Base-by-base conservation (phyloP, 2,888 invertebrate species). In the Anaspis maculata region DNA sequence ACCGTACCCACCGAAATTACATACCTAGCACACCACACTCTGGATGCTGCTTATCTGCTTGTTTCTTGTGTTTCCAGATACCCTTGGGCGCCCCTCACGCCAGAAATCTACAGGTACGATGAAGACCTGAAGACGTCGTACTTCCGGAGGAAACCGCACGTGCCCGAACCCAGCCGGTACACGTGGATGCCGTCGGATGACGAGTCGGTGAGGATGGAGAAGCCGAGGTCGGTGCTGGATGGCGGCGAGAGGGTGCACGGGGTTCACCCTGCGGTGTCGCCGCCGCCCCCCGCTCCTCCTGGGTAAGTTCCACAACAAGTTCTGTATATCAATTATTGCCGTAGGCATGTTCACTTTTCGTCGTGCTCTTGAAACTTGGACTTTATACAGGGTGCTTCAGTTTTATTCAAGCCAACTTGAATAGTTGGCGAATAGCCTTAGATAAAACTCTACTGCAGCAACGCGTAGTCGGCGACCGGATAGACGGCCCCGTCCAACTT, bases 161-260 rank as follows among this genome's bases (percentile, higher is more conserved):
- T 82, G 52, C 14, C 26, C 1, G 82, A 83, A 70, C 79, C 80
- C 50, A 78, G 79, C 63, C 73, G 79, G 52, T 83, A 82, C 69
- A 77, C 79, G 46, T 83, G 83, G 84, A 76, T 81, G 71, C 78
- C 80, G 39, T 80, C 82, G 54, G 83, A 83, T 67, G 83, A 83
- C 61, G 76, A 76, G 44, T 75, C 77, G 54, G 74, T 76, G 52
- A 73, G 79, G 64, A 73, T 83, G 74, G 84, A 82, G 56, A 76
- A 79, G 67, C 80, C 81, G 54, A 59, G 60, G 37, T 61, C 66
- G n/a, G 61, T 65, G 22, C 37, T 61, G 28, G n/a, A n/a, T n/a
- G n/a, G n/a, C n/a, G n/a, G n/a, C n/a, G 65, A 65, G 34, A 52
- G 57, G 31, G 52, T 46, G 33, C 52, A 43, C 39, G 34, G 29